These are phyloP conservation scores for Bombus affinis DNA, from an alignment of 1,140 invertebrate species.

Conservation along the genomic window DNA sequence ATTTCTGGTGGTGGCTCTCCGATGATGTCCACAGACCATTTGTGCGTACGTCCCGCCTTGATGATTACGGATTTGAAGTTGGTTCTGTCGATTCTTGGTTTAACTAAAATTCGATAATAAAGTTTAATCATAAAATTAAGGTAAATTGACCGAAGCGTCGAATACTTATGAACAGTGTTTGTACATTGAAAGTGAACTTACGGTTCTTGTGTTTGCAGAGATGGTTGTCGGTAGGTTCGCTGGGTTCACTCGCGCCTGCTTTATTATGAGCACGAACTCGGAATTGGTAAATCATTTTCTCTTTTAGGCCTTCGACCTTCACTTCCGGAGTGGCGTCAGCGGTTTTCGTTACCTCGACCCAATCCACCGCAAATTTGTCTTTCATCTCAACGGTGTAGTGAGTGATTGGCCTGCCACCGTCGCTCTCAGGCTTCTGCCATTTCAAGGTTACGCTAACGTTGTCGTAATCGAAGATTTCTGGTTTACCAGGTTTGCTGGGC, in stretches of 20 bases:
- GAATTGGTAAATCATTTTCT: constrained; percentile 97
- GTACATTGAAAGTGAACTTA: constrained; percentile 84
- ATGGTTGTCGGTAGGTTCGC: constrained; percentile 95
- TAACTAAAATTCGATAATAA: constrained; percentile 84
- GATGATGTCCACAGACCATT: constrained; percentile 94
- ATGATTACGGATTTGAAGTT: constrained; percentile 94
- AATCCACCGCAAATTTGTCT: constrained; percentile 95
- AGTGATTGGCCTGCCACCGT: constrained; percentile 97
- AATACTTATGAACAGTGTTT: neutral
- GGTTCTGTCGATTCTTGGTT: constrained; percentile 95
- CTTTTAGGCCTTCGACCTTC: constrained; percentile 94
- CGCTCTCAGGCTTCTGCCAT: constrained; percentile 94
- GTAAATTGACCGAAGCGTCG: too few species aligned
- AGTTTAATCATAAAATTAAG: too few species aligned
- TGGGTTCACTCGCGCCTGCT: constrained; percentile 93
- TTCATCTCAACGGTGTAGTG: constrained; percentile 98
- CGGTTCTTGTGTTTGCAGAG: constrained; percentile 95
- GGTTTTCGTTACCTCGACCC: constrained; percentile 93
- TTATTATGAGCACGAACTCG: constrained; percentile 96
- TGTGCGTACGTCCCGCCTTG: constrained; percentile 94
- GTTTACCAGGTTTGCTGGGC: constrained; percentile 93
- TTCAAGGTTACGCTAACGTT: constrained; percentile 94
- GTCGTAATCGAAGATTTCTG: constrained; percentile 96
- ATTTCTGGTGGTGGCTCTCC: constrained; percentile 94
- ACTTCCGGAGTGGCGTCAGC: constrained; percentile 89